These are phyloP conservation scores for Benitochromis conjunctus DNA, from an alignment of 2,113 vertebrate genomes.

Conservation along the genomic window DNA sequence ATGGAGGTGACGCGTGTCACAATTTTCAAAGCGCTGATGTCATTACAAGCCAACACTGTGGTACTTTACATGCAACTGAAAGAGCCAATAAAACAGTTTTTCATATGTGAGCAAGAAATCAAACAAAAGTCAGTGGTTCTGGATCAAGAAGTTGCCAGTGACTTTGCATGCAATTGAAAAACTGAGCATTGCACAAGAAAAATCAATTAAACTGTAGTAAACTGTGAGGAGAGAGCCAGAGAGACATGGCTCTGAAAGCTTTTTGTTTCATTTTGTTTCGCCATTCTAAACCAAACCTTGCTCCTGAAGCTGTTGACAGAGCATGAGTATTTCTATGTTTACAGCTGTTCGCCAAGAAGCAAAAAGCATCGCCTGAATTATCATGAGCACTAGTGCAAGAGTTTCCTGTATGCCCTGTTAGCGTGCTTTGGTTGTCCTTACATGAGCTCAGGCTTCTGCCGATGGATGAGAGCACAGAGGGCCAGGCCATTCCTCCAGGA, in stretches of 20 bases:
- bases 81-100: neutral
- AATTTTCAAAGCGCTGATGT: neutral
- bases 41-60: neutral
- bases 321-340: neutral
- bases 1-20: neutral
- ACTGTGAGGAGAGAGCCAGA: neutral
- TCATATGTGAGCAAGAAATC: neutral
- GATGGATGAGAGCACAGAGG: constrained; percentile 90
- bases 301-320: neutral
- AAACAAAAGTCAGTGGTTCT: neutral
- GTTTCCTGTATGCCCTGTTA: neutral
- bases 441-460: constrained; percentile 88
- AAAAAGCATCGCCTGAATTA: neutral
- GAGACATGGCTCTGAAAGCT: neutral
- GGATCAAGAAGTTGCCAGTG: neutral
- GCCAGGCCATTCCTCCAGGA: constrained; percentile 93
- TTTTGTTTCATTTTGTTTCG: neutral
- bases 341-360: neutral
- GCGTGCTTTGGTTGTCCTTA: neutral
- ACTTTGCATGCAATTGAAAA: neutral
- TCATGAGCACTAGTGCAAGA: neutral
- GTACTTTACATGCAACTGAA: neutral
- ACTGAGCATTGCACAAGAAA: neutral
- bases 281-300: neutral
- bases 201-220: neutral